Conservation (phyloP, 2,113 vertebrate genomes). For the Grammomys dolichurus region DNA sequence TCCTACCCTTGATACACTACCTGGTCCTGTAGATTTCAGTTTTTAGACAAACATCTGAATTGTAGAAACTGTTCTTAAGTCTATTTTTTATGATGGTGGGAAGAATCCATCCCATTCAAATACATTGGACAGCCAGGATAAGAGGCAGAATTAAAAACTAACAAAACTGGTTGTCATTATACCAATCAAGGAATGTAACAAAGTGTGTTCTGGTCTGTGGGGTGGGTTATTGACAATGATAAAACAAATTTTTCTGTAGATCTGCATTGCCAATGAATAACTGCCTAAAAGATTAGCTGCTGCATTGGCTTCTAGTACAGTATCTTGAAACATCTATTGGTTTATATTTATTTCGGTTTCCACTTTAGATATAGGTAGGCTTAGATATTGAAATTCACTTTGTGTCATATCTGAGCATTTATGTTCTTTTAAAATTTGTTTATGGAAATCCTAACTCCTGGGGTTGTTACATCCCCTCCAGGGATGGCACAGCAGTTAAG, state of each 20-base stretch:
- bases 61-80: constrained; percentile 33
- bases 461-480: neutral
- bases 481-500: neutral
- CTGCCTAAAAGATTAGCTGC: neutral
- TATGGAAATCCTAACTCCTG: neutral
- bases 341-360: constrained; percentile 38
- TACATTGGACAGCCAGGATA: neutral
- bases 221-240: constrained; percentile 8
- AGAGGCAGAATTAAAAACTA: neutral
- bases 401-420: neutral
- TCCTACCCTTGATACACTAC: neutral
- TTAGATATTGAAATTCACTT: neutral
- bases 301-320: neutral
- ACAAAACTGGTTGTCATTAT: neutral
- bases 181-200: neutral
- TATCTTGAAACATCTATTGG: constrained; percentile 1
- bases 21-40: neutral
- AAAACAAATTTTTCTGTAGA: constrained; percentile 7
- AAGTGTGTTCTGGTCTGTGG: neutral
- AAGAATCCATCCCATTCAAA: neutral
- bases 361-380: neutral
- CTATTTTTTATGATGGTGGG: neutral
- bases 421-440: neutral
- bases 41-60: constrained; percentile 50
- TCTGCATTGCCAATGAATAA: constrained; percentile 5